Conservation (phyloP, 1,140 invertebrate species). For the Mycetomoellerius zeteki region DNA sequence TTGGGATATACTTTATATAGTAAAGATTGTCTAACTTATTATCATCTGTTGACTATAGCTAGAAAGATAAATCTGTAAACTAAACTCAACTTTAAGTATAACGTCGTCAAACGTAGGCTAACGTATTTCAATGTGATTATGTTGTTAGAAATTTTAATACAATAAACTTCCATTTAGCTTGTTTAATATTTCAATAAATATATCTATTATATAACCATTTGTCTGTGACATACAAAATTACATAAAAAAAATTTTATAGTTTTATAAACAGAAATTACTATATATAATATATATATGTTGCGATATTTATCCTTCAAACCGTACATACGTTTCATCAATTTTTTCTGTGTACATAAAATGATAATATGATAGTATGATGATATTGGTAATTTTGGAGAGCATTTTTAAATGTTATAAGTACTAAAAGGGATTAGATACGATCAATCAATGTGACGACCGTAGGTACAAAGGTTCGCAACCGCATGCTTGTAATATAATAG, state of each 20-base stretch:
- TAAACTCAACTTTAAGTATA: slow-evolving; percentile 10
- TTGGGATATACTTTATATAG: not conserved
- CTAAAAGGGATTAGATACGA: not conserved
- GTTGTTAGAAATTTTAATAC: not conserved
- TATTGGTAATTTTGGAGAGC: not conserved
- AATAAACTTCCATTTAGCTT: not conserved
- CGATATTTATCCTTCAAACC: not conserved
- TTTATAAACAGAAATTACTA: not conserved
- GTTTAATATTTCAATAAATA: not conserved
- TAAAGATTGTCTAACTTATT: not conserved
- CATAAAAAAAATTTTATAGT: not conserved
- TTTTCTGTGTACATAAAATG: not conserved
- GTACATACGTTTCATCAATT: not conserved
- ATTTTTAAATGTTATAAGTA: not conserved
- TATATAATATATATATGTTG: no score
- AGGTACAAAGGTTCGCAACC: not conserved
- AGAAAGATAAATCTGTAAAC: not conserved
- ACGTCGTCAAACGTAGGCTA: not conserved
- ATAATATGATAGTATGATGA: not conserved
- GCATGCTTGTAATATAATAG: not conserved
- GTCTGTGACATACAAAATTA: not conserved
- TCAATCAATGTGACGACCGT: slow-evolving; percentile 4
- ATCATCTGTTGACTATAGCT: not conserved
- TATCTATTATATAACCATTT: not conserved
- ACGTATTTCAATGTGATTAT: not conserved